Percentiles rank a stretch among this genome's conserved stretches.
Evolutionary conservation across 2,888 invertebrate species (phyloP).

Genomic region (Cloeon dipterum): DNA sequence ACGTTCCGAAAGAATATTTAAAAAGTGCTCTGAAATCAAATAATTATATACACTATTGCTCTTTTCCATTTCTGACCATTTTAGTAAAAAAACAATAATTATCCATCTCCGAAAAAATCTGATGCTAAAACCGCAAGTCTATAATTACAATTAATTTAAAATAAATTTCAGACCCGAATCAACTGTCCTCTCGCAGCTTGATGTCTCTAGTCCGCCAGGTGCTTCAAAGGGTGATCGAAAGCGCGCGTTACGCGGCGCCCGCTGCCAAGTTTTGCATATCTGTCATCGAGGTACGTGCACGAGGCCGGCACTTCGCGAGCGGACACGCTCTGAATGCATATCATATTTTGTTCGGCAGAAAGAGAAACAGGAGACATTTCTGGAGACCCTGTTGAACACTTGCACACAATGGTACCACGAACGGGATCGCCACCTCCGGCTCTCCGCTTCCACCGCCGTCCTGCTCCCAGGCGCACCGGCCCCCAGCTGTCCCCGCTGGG

Average conservation of each 20-base stretch:
- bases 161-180: conserved; percentile 66
- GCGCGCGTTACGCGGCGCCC: conserved; percentile 52
- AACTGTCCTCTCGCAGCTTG: conserved; percentile 42
- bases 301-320: too few species aligned
- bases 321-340: too few species aligned
- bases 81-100: too few species aligned
- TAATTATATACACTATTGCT: too few species aligned
- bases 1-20: too few species aligned
- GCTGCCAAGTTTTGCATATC: conserved; percentile 68
- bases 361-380: conserved; percentile 68
- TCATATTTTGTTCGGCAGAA: too few species aligned
- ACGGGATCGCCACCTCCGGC: conserved; percentile 34
- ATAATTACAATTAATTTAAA: too few species aligned
- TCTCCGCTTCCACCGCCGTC: conserved; percentile 12
- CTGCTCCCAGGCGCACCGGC: conserved; percentile 11
- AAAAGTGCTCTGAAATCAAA: too few species aligned
- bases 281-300: conserved; percentile 39
- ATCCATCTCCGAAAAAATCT: too few species aligned
- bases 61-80: too few species aligned
- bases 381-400: conserved; percentile 70
- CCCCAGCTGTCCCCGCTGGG: conserved; percentile 6
- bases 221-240: conserved; percentile 58
- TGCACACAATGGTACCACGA: conserved; percentile 83
- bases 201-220: conserved; percentile 71
- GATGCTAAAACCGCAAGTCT: too few species aligned